phyloP scores from a whole-genome alignment of 2,113 vertebrate species.

The Cyanistes caeruleus region DNA sequence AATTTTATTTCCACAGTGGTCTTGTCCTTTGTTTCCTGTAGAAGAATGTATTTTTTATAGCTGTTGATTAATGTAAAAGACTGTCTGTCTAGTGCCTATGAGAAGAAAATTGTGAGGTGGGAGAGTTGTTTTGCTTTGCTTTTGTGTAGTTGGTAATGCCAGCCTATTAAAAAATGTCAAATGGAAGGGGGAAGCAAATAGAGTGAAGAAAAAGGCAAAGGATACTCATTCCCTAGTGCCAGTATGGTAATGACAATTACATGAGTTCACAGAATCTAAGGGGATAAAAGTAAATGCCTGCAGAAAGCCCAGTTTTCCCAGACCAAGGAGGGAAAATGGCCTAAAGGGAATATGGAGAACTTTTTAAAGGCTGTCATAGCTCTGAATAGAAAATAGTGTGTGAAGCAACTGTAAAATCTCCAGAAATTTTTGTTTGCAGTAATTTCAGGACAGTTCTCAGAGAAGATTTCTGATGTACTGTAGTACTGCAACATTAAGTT shows the following conservation, averaged over 20 bases:
- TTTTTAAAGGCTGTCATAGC: constrained; percentile 22
- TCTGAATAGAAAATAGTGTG: constrained; percentile 26
- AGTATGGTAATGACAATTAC: neutral
- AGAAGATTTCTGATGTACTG: neutral
- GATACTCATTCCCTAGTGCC: neutral
- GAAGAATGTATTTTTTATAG: neutral
- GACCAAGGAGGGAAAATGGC: neutral
- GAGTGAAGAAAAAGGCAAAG: neutral
- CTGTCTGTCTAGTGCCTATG: neutral
- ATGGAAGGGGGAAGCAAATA: neutral
- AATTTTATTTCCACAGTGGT: neutral
- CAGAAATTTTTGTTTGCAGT: neutral
- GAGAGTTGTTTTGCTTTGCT: neutral
- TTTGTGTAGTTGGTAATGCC: neutral
- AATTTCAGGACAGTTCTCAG: neutral
- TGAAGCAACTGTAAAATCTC: neutral
- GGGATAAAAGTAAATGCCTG: constrained; percentile 24
- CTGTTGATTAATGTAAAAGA: neutral
- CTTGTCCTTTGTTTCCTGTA: neutral
- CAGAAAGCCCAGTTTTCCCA: constrained; percentile 11
- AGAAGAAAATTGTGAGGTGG: neutral
- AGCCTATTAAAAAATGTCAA: neutral
- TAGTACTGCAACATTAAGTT: neutral
- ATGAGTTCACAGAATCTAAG: neutral
- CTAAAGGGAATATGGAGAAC: neutral